Conservation (phyloP, 2,113 vertebrate genomes). For the Etheostoma spectabile region DNA sequence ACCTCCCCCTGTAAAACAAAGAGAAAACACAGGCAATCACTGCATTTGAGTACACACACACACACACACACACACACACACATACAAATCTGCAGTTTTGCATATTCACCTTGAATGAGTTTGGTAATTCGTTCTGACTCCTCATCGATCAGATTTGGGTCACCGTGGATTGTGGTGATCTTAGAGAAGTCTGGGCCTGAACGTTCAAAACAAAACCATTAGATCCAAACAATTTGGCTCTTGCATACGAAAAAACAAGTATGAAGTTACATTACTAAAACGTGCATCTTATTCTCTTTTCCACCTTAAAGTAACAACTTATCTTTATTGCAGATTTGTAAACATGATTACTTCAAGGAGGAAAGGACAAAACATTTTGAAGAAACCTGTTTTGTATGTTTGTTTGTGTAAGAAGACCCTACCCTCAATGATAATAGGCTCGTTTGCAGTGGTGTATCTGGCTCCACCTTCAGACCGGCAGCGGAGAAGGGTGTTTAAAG, state of each 20-base stretch:
- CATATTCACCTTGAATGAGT: conserved; percentile 79
- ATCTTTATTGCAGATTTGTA: conserved; percentile 1
- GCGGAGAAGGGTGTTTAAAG: conserved; percentile 70
- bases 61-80: background rate
- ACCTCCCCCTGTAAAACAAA: conserved; percentile 62
- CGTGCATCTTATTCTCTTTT: conserved; percentile 22
- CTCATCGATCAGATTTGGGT: conserved; percentile 68
- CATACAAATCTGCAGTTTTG: background rate
- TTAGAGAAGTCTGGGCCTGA: conserved; percentile 81
- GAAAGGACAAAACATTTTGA: conserved; percentile 18
- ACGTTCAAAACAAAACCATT: conserved; percentile 15
- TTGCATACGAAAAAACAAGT: background rate
- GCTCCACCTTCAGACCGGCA: conserved; percentile 76
- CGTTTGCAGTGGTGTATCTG: conserved; percentile 69
- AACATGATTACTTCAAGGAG: conserved; percentile 29
- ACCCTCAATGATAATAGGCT: conserved; percentile 82
- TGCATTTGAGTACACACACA: background rate
- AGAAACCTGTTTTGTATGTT: conserved; percentile 27
- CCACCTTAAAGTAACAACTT: conserved; percentile 23
- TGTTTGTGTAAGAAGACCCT: conserved; percentile 42
- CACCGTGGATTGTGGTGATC: conserved; percentile 75
- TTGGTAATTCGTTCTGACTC: conserved; percentile 81
- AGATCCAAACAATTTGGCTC: background rate
- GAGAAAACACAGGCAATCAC: conserved; percentile 11
- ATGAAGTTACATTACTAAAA: conserved; percentile 2